phyloP scores from a whole-genome alignment of 2,113 vertebrate genomes.

The Eptesicus fuscus region DNA sequence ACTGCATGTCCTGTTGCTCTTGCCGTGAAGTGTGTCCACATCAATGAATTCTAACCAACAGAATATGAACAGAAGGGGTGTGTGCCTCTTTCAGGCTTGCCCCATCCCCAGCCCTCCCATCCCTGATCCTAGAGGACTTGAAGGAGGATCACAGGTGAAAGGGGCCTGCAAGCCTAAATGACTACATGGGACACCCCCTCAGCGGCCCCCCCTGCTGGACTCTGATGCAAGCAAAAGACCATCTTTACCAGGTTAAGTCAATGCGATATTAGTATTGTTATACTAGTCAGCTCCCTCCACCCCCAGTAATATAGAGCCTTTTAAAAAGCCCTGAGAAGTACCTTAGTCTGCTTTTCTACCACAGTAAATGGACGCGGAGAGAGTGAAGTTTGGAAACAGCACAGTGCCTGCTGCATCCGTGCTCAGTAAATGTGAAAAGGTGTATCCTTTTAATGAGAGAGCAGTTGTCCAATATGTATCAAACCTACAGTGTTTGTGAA shows the following conservation, averaged over 20 bases:
- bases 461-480: neutral
- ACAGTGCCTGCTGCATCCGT: neutral
- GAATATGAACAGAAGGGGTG: neutral
- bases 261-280: neutral
- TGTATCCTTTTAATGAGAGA: neutral
- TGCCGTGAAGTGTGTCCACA: neutral
- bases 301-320: neutral
- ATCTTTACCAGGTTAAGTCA: neutral
- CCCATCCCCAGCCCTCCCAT: accelerated
- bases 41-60: neutral
- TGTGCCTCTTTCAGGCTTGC: neutral
- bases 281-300: neutral
- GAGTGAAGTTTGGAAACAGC: neutral
- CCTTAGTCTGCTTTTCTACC: neutral
- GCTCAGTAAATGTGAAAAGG: neutral
- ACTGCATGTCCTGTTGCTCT: neutral
- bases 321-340: neutral
- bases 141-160: neutral
- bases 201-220: accelerated
- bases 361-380: neutral
- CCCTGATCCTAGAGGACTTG: neutral
- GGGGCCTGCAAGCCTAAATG: neutral
- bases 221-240: neutral
- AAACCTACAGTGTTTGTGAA: neutral
- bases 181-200: neutral